Percentiles rank a stretch among this genome's conserved stretches.
Evolutionary conservation across 2,888 invertebrate species (phyloP).

Genomic region (Fragum whitleyi): DNA sequence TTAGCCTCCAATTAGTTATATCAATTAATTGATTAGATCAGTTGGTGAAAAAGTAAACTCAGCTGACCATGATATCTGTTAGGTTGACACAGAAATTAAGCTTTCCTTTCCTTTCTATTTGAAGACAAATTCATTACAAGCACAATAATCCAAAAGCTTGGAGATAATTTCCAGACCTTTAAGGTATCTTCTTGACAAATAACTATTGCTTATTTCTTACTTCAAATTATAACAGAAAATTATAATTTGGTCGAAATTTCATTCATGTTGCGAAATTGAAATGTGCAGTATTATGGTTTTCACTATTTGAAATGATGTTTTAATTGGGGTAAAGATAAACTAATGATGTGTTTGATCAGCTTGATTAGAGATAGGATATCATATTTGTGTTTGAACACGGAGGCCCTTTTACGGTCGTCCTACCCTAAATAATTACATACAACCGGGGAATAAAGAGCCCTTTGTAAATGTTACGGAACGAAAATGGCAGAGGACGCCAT

Average conservation of each 20-base stretch:
- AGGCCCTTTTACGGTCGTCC: conserved; percentile 7
- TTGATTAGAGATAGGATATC: neutral
- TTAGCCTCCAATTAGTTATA: neutral
- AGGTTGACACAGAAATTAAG: neutral
- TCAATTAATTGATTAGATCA: conserved; percentile 1
- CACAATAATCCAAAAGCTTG: no score
- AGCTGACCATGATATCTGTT: neutral
- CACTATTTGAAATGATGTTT: neutral
- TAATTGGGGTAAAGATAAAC: conserved; percentile 1
- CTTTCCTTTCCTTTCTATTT: no score
- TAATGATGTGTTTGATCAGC: conserved; percentile 5
- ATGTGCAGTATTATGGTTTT: no score
- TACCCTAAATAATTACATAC: conserved; percentile 17
- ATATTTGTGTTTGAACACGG: conserved; percentile 3
- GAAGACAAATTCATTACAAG: no score
- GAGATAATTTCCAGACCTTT: no score
- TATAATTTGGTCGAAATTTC: no score
- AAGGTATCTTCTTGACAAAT: no score
- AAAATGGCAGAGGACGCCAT: conserved; percentile 14
- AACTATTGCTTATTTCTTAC: no score
- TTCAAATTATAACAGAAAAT: no score
- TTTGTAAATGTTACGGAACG: neutral
- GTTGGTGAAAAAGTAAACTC: neutral
- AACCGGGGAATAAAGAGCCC: conserved; percentile 1
- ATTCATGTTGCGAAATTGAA: no score